Conservation (phyloP, 64 coral and sea anemone genomes). For the Montipora foliosa region DNA sequence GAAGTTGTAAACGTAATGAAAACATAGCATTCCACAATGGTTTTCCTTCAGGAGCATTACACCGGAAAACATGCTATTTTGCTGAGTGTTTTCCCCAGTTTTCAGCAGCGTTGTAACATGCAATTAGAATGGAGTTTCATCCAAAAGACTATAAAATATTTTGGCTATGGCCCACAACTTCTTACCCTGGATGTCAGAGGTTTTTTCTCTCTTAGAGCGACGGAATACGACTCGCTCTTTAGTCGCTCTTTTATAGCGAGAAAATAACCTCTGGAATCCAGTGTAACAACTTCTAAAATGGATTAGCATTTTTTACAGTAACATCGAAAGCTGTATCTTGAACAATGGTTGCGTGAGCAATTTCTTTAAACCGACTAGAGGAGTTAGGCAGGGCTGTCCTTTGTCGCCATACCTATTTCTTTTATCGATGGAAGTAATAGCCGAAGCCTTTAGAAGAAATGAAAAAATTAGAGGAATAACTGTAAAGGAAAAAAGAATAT, state of each 20-base stretch:
- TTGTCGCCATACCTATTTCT: not conserved
- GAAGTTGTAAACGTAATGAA: too few relatives aligned
- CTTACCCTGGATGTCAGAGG: too few relatives aligned
- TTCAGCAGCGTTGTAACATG: too few relatives aligned
- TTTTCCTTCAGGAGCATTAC: too few relatives aligned
- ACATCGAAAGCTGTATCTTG: not conserved
- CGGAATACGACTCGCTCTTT: too few relatives aligned
- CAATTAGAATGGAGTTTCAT: not conserved
- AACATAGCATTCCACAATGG: too few relatives aligned
- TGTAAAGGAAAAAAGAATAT: not conserved
- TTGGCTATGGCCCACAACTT: not conserved
- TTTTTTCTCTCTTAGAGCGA: too few relatives aligned
- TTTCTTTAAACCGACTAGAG: not conserved
- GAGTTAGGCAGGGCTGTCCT: conserved; percentile 1
- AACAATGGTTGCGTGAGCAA: not conserved
- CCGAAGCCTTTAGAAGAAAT: not conserved
- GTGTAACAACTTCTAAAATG: not conserved
- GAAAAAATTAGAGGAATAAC: not conserved
- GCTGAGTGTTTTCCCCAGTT: too few relatives aligned
- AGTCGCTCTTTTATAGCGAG: too few relatives aligned
- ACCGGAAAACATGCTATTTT: too few relatives aligned
- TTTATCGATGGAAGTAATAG: not conserved
- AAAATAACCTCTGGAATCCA: too few relatives aligned
- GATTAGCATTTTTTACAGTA: not conserved
- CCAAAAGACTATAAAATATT: not conserved